A percentile compares a stretch with the other conserved stretches of the same genome.
Conservation (phyloP, 2,113 vertebrate species). For the Helogale parvula region DNA sequence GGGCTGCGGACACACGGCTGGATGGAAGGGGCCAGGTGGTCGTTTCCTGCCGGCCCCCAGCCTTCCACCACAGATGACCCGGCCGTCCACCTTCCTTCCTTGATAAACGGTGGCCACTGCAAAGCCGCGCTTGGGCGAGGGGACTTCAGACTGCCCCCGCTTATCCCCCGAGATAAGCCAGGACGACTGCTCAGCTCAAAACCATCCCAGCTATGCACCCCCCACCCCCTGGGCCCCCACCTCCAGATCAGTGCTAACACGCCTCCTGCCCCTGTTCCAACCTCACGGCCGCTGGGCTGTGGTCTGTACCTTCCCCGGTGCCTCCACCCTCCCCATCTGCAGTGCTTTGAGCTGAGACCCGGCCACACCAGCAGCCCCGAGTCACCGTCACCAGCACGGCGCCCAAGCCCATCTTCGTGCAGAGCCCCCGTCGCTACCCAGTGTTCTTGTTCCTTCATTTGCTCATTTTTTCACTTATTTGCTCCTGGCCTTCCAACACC, state of each 20-base stretch:
- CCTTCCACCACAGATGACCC: neutral
- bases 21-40: neutral
- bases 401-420: no score
- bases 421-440: neutral
- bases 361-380: neutral
- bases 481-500: neutral
- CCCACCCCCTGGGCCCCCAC: neutral
- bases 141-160: neutral
- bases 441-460: no score
- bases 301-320: rapidly evolving
- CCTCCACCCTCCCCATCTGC: neutral
- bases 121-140: neutral
- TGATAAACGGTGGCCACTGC: neutral
- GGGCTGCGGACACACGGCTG: neutral
- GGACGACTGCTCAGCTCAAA: neutral
- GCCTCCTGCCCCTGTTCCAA: no score
- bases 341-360: neutral
- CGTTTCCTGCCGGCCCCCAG: neutral
- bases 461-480: neutral
- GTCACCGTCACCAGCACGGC: neutral
- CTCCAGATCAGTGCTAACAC: neutral
- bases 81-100: neutral
- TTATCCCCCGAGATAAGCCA: no score
- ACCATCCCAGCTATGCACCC: neutral
- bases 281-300: rapidly evolving